Conservation (phyloP, 2,888 invertebrate genomes). For the Melolontha melolontha region DNA sequence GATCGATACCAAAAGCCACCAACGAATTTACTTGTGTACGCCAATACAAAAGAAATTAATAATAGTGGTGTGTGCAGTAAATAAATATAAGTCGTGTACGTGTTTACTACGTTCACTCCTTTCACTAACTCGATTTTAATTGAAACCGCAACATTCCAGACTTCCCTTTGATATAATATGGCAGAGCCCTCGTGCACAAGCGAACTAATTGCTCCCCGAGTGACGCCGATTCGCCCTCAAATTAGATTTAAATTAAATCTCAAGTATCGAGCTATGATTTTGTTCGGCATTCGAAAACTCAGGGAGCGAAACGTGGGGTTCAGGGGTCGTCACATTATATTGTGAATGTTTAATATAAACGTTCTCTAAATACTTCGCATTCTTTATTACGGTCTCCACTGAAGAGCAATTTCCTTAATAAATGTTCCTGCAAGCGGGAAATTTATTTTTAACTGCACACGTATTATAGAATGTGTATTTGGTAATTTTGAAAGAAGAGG, state of each 20-base stretch:
- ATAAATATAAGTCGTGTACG: not conserved
- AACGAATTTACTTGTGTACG: too few species aligned
- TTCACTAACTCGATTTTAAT: conserved; percentile 59
- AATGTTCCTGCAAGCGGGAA: too few species aligned
- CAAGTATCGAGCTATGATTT: conserved; percentile 41
- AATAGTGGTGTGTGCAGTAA: too few species aligned
- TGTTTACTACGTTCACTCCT: conserved; percentile 47
- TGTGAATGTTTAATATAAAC: conserved; percentile 11
- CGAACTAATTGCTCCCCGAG: conserved; percentile 55
- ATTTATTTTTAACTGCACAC: too few species aligned
- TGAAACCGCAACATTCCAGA: conserved; percentile 59
- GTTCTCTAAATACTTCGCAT: too few species aligned
- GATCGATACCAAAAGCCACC: too few species aligned
- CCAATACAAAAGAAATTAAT: too few species aligned
- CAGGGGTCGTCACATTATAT: not conserved
- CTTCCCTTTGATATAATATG: conserved; percentile 59
- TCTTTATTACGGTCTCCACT: too few species aligned
- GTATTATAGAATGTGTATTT: too few species aligned
- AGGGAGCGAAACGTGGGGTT: not conserved
- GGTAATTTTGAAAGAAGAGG: too few species aligned
- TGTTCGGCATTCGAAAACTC: conserved; percentile 3
- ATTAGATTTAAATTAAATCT: conserved; percentile 45
- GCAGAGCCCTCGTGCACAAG: conserved; percentile 53
- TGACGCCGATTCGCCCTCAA: conserved; percentile 30
- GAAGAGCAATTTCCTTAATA: too few species aligned